Evolutionary conservation across 1,140 invertebrate genomes (phyloP).

Genomic region (Drosophila mauritiana): DNA sequence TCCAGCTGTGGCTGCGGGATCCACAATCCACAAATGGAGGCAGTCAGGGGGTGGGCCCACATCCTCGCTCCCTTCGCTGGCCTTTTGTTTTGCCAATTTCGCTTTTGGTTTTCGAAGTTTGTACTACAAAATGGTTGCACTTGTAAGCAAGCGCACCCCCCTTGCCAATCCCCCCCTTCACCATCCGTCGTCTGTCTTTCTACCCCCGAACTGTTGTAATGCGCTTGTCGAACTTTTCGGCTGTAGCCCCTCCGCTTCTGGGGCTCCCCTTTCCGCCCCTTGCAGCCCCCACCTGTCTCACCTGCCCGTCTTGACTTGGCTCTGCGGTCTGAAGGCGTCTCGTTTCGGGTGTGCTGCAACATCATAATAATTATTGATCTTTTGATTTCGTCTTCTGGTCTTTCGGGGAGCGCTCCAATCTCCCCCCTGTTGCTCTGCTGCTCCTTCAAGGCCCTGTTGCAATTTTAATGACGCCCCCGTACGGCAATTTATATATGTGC

Average conservation of each 20-base stretch:
- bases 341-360: constrained; percentile 62
- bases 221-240: constrained; percentile 81
- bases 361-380: constrained; percentile 84
- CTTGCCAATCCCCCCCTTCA: not conserved
- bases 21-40: constrained; percentile 75
- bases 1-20: constrained; percentile 28
- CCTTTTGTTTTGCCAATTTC: constrained; percentile 77
- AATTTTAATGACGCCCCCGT: constrained; percentile 74
- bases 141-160: constrained; percentile 77
- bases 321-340: constrained; percentile 45
- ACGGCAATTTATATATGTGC: constrained; percentile 7
- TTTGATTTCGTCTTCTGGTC: constrained; percentile 76
- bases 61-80: constrained; percentile 4
- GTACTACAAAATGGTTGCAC: constrained; percentile 84
- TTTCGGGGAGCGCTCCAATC: constrained; percentile 6
- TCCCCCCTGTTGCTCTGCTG: not conserved
- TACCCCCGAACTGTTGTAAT: constrained; percentile 72
- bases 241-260: constrained; percentile 43
- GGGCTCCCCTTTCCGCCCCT: not conserved
- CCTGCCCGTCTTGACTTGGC: constrained; percentile 64
- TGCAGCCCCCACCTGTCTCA: constrained; percentile 26
- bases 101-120: constrained; percentile 84
- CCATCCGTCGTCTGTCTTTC: not conserved
- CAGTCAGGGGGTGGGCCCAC: constrained; percentile 35
- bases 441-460: constrained; percentile 71